Evolutionary conservation across 2,113 vertebrate species (phyloP), one percentile per base, ranked within the genome.

Genomic region (Excalfactoria chinensis): DNA sequence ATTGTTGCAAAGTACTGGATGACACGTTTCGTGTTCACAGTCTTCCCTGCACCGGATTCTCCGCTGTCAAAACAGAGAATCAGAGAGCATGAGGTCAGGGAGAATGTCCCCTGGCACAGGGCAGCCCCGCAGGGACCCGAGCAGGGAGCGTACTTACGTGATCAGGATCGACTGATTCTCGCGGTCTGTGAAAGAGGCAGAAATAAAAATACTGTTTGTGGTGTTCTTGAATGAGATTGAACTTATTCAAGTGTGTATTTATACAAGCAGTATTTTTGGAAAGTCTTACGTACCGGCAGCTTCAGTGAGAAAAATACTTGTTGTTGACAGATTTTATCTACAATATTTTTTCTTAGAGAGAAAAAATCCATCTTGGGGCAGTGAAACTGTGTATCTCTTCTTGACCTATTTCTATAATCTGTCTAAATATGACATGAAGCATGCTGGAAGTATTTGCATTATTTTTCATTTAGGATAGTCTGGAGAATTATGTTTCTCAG

Each of bases 1-100:
- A 98, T 97, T 96, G 97, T 98, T 76, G 98, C 98, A 91, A 98
- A 98, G 79, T 98, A 98, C 95, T 98, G 97, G 83, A 98, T 98
- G 95, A 98, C 98, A 95, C 55, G 55, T 32, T 56, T 56, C 18
- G 55, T 56, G 55, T 56, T 56, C 30, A 56, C 55, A 56, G 55
- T 56, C 55, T 56, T 56, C 30, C 55, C 55, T 56, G 55, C 55
- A 32, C 55, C 55, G 4, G 55, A 56, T 56, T 55, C 53, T 55
- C 53, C 53, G 1, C 53, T 55, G 53, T 55, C 28, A 32, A 55
- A 56, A 6, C 14, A 32, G 30, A 56, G 53, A 4, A 32, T 3
- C 28, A 30, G 28, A 56, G 17, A 55, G 28, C 53, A 5, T 55
- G 53, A 28, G 28, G 53, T 55, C 53, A 55, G 53, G 53, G 19